Percentiles rank a stretch among this genome's conserved stretches.
Conservation (phyloP, 2,888 invertebrate species). For the Dusona sp. region DNA sequence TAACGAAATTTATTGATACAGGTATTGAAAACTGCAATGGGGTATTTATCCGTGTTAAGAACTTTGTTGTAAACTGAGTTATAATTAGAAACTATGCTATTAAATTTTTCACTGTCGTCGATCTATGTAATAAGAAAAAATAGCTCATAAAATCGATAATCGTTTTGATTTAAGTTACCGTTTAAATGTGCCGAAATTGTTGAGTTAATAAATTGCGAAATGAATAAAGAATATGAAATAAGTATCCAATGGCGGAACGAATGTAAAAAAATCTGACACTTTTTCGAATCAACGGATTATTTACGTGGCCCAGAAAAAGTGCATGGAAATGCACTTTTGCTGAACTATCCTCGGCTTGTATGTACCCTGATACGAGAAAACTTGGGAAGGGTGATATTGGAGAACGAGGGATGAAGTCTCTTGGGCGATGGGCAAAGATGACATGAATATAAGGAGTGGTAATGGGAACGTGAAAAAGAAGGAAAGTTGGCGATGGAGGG, state of each 20-base stretch:
- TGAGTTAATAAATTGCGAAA: background rate
- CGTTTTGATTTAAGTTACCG: background rate
- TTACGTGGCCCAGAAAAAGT: background rate
- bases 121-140: background rate
- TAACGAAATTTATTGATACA: conserved; percentile 20
- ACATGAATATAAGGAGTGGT: background rate
- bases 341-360: background rate
- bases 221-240: background rate
- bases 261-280: background rate
- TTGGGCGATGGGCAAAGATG: background rate
- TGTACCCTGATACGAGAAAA: background rate
- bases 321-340: conserved; percentile 6
- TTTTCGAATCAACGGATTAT: background rate
- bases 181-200: background rate
- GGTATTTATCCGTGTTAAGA: conserved; percentile 74
- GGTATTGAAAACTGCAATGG: conserved; percentile 76
- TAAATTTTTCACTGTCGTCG: background rate
- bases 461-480: conserved; percentile 12
- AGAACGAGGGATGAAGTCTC: conserved; percentile 18
- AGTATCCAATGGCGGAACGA: background rate
- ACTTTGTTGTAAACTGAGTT: conserved; percentile 60
- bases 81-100: background rate
- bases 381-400: background rate
- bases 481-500: background rate
- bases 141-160: background rate